Conservation (phyloP, 2,797 vertebrate genomes). For the Poecilia gillii region DNA sequence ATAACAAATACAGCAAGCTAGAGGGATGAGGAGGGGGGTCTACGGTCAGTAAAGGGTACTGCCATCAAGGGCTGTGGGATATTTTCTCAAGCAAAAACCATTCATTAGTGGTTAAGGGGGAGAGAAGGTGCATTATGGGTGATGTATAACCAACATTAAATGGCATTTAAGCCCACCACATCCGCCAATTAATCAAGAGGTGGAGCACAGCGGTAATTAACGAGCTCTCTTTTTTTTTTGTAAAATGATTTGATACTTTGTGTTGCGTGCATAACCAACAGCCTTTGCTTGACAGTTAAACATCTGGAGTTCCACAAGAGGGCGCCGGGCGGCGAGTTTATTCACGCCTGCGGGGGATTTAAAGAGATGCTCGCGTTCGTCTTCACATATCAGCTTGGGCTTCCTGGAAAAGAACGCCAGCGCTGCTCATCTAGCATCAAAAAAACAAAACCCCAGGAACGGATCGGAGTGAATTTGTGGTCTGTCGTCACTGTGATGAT, state of each 20-base stretch:
- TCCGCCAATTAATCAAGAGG: slow-evolving; percentile 59
- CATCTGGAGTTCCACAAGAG: slow-evolving; percentile 90
- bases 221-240: slow-evolving; percentile 38
- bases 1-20: slow-evolving; percentile 89
- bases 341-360: slow-evolving; percentile 31
- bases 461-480: slow-evolving; percentile 24
- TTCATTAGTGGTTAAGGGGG: slow-evolving; percentile 53
- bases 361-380: slow-evolving; percentile 40
- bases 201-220: slow-evolving; percentile 49
- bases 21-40: slow-evolving; percentile 56
- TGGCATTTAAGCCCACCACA: slow-evolving; percentile 53
- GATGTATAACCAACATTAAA: slow-evolving; percentile 63
- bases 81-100: slow-evolving; percentile 60
- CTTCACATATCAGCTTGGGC: slow-evolving; percentile 28
- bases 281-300: slow-evolving; percentile 84
- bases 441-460: too few relatives aligned
- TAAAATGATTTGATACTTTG: slow-evolving; percentile 60
- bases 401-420: slow-evolving; percentile 29
- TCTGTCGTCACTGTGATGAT: slow-evolving; percentile 33
- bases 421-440: slow-evolving; percentile 20
- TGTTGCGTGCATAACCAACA: slow-evolving; percentile 83
- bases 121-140: slow-evolving; percentile 38
- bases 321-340: slow-evolving; percentile 38
- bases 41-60: slow-evolving; percentile 66
- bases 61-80: slow-evolving; percentile 83